phyloP scores from a whole-genome alignment of 2,797 vertebrate species.

The Darevskia nairensis region DNA sequence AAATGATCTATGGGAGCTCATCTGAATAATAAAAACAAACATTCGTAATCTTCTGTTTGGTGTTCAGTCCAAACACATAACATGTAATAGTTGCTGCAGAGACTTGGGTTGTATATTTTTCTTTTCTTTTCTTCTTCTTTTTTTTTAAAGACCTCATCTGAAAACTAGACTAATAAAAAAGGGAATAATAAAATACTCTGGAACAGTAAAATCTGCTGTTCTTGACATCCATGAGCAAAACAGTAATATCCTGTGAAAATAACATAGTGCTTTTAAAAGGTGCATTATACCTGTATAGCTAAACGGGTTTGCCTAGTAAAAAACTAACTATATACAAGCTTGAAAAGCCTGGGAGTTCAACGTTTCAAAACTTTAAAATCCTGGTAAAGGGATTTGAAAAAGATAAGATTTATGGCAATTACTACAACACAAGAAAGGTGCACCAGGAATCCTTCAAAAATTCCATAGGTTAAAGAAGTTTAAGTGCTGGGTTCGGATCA shows the following conservation, averaged over 20 bases:
- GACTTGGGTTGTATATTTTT: slow-evolving; percentile 71
- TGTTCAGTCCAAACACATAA: slow-evolving; percentile 68
- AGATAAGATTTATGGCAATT: slow-evolving; percentile 80
- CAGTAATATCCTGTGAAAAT: slow-evolving; percentile 82
- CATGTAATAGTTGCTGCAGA: slow-evolving; percentile 68
- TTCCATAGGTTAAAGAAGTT: slow-evolving; percentile 79
- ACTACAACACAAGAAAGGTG: slow-evolving; percentile 85
- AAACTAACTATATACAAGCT: slow-evolving; percentile 85
- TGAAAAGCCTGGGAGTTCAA: slow-evolving; percentile 78
- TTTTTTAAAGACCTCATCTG: slow-evolving; percentile 76
- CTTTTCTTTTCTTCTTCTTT: slow-evolving; percentile 61
- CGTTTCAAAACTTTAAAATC: slow-evolving; percentile 82
- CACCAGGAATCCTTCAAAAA: slow-evolving; percentile 83
- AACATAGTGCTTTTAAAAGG: slow-evolving; percentile 84
- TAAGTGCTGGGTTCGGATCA: slow-evolving; percentile 83
- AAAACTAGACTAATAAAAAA: slow-evolving; percentile 84
- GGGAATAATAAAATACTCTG: slow-evolving; percentile 82
- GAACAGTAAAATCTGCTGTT: slow-evolving; percentile 82
- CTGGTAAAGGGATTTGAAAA: slow-evolving; percentile 81
- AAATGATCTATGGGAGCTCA: slow-evolving; percentile 75
- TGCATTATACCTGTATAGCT: slow-evolving; percentile 81
- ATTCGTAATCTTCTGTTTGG: slow-evolving; percentile 70
- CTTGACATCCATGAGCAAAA: slow-evolving; percentile 85
- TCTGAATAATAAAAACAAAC: slow-evolving; percentile 72
- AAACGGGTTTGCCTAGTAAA: slow-evolving; percentile 79